Base-by-base conservation (phyloP, 1,140 invertebrate species). In the Hypothenemus hampei region DNA sequence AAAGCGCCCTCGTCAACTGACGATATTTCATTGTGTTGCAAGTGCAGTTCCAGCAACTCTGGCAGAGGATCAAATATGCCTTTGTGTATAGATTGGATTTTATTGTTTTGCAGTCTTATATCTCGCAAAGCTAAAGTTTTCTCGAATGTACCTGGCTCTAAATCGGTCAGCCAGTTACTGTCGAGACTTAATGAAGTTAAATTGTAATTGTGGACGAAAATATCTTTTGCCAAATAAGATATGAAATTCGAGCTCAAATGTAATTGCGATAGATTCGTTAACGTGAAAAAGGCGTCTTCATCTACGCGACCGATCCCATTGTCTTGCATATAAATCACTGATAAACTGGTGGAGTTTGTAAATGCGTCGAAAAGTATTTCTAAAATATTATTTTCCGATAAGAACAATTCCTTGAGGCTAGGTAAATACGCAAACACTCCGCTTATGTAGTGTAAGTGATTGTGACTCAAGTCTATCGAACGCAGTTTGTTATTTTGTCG, bases 211-310 rank as follows among this genome's bases (percentile, higher is more conserved):
- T 80, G 76, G 46, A 81, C 75, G 64, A 94, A 86, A 60, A 92
- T 76, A 54, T 83, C 81, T 16, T 76, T 74, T 4, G 89, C 87
- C 51, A 94, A 77, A 31, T 78, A 78, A 24, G 82, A 81, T 57
- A 94, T 83, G 68, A 89, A 92, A 71, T 95, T 95, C 57, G 86
- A 86, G 66, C 88, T 87, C 55, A 95, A 76, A 68, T 93, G 87
- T 3, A 94, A 72, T 74, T 93, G 87, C 31, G 83, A 81, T 39
- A 95, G 74, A 66, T 89, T 86, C 45, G 76, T 71, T 48, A 93
- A 69, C 15, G 83, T 84, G 21, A 77, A 73, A 47, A 95, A 82
- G 6, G 88, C 81, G 51, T 82, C 83, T 4, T 77, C 72, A 67
- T 91, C 84, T 39, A 95, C 81, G 53, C 80, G 75, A 24, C 83